These are phyloP conservation scores for Cyclopterus lumpus DNA, from an alignment of 2,797 vertebrate species.

Conservation along the genomic window DNA sequence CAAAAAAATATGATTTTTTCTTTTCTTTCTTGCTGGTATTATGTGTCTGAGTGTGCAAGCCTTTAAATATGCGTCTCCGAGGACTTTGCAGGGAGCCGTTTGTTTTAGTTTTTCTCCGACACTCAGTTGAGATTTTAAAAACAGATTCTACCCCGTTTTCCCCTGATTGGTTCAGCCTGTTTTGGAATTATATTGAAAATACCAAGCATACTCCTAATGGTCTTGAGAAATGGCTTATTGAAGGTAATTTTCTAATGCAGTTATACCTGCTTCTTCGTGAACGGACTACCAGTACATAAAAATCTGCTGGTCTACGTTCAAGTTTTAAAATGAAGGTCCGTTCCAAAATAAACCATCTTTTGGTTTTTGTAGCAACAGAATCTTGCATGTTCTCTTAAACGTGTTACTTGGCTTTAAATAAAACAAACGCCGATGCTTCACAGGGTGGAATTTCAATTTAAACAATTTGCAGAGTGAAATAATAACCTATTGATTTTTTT, in stretches of 20 bases:
- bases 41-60: slow-evolving; percentile 8
- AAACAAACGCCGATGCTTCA: not conserved
- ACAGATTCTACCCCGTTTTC: slow-evolving; percentile 32
- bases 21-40: not conserved
- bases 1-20: not conserved
- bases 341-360: slow-evolving; percentile 10
- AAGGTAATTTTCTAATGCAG: slow-evolving; percentile 21
- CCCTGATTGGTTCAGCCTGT: slow-evolving; percentile 36
- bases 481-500: not conserved
- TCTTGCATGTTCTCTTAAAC: not conserved
- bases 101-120: slow-evolving; percentile 39
- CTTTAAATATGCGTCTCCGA: slow-evolving; percentile 1
- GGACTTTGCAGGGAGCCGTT: slow-evolving; percentile 47
- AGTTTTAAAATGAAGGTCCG: slow-evolving; percentile 21
- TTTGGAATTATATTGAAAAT: slow-evolving; percentile 30
- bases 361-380: not conserved
- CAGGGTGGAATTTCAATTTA: not conserved
- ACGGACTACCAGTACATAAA: not conserved
- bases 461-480: not conserved
- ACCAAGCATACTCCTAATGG: slow-evolving; percentile 1
- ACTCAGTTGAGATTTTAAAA: slow-evolving; percentile 33
- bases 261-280: not conserved
- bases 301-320: slow-evolving; percentile 3
- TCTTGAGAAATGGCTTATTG: slow-evolving; percentile 11
- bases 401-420: not conserved